Conservation (phyloP, 2,888 invertebrate species). For the Corythucha ciliata region DNA sequence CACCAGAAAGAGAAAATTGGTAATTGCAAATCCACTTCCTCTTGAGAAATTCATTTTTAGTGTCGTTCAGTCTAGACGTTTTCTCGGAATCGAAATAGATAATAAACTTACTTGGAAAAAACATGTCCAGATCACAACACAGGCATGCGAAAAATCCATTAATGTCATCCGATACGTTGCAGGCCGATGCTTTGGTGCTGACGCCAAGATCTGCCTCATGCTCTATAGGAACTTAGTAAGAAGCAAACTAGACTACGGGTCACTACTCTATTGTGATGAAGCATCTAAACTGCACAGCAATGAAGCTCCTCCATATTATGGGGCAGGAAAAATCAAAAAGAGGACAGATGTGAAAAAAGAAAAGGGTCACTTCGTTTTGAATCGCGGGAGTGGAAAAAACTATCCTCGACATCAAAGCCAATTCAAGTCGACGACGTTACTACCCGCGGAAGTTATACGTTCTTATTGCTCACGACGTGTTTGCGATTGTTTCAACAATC, state of each 20-base stretch:
- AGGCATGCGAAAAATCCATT: neutral
- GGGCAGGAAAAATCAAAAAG: no score
- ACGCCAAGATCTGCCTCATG: neutral
- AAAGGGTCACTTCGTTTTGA: no score
- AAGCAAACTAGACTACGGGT: neutral
- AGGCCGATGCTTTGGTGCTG: neutral
- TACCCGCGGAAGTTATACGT: no score
- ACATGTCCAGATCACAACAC: neutral
- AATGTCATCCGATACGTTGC: neutral
- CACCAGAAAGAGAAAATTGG: constrained; percentile 17
- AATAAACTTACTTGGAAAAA: neutral
- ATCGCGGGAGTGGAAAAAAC: no score
- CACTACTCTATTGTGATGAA: neutral
- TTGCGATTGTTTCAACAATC: no score
- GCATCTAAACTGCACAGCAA: no score
- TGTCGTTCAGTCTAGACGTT: neutral
- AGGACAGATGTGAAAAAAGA: no score
- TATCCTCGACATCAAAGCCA: no score
- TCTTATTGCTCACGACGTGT: no score
- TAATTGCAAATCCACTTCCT: neutral
- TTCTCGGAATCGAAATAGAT: neutral
- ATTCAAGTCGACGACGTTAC: no score
- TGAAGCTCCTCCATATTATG: no score
- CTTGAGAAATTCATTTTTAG: constrained; percentile 6
- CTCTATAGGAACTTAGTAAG: neutral